Percentiles rank a stretch among this genome's conserved stretches.
Conservation (phyloP, 2,888 invertebrate species). For the Lysandra bellargus region DNA sequence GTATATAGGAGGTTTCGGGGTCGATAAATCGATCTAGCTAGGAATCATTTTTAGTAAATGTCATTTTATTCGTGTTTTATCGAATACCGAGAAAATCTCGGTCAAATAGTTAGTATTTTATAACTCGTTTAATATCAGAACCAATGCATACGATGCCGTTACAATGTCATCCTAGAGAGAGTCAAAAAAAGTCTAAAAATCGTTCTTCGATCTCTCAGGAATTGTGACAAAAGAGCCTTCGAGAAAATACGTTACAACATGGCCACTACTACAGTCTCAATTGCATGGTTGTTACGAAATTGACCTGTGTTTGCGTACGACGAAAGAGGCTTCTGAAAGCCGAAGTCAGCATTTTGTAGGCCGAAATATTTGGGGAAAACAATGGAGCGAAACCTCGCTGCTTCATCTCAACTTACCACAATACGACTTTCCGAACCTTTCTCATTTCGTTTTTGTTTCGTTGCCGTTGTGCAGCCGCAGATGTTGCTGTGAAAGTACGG, state of each 20-base stretch:
- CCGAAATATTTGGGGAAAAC: slow-evolving; percentile 40
- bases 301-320: neutral
- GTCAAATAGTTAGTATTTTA: no score
- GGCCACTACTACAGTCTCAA: neutral
- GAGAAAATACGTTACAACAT: neutral
- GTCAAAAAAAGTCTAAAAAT: no score
- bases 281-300: neutral
- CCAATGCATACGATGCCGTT: no score
- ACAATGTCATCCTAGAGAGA: no score
- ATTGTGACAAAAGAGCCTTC: neutral
- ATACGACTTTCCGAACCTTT: slow-evolving; percentile 73
- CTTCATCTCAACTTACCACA: slow-evolving; percentile 68
- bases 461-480: slow-evolving; percentile 62
- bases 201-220: neutral
- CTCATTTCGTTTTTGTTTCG: slow-evolving; percentile 78
- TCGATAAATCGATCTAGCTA: no score
- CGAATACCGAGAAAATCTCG: no score
- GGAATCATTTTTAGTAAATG: no score
- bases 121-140: no score
- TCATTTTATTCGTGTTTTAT: no score
- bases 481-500: slow-evolving; percentile 67
- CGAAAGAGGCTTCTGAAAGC: slow-evolving; percentile 30
- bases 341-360: slow-evolving; percentile 38
- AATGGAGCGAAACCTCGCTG: slow-evolving; percentile 47
- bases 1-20: no score